phyloP scores from a whole-genome alignment of 2,888 invertebrate genomes.

The Stenolophus ochropezus region DNA sequence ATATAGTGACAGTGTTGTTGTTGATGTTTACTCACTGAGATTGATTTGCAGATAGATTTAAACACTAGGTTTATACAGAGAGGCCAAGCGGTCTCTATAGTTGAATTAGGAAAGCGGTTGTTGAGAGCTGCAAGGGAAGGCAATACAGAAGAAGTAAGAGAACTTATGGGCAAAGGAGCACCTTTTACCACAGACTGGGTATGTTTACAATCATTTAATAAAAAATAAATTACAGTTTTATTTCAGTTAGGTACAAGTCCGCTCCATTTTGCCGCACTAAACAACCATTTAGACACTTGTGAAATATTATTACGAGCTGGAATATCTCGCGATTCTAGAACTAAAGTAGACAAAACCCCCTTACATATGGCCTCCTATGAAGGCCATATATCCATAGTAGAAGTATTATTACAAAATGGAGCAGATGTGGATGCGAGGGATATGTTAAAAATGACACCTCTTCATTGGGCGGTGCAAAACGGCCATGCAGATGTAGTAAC shows the following conservation, averaged over 20 bases:
- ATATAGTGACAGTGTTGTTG: constrained; percentile 9
- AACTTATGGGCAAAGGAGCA: constrained; percentile 89
- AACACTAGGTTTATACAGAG: constrained; percentile 41
- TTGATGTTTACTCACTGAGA: constrained; percentile 10
- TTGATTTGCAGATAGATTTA: constrained; percentile 40
- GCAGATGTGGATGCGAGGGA: constrained; percentile 85
- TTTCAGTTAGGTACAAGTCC: constrained; percentile 90
- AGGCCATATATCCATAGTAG: constrained; percentile 85
- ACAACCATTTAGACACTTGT: constrained; percentile 86
- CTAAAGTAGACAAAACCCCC: constrained; percentile 94
- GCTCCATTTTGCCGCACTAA: constrained; percentile 89
- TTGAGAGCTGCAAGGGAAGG: constrained; percentile 87
- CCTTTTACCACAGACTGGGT: constrained; percentile 97
- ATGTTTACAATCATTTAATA: constrained; percentile 65
- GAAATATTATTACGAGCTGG: constrained; percentile 89
- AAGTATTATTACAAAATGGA: constrained; percentile 80
- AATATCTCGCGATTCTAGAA: constrained; percentile 90
- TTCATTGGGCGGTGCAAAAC: constrained; percentile 95
- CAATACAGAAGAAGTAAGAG: constrained; percentile 83
- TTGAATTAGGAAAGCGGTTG: constrained; percentile 90
- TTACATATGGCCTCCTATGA: constrained; percentile 92
- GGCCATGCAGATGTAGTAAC: constrained; percentile 83
- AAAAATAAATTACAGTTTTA: constrained; percentile 47
- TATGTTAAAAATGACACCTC: constrained; percentile 91
- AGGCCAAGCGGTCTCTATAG: constrained; percentile 72